Percentiles rank a stretch among this genome's conserved stretches.
These are phyloP conservation scores for Leptodactylus fallax DNA, from an alignment of 2,797 vertebrate species.

Conservation along the genomic window DNA sequence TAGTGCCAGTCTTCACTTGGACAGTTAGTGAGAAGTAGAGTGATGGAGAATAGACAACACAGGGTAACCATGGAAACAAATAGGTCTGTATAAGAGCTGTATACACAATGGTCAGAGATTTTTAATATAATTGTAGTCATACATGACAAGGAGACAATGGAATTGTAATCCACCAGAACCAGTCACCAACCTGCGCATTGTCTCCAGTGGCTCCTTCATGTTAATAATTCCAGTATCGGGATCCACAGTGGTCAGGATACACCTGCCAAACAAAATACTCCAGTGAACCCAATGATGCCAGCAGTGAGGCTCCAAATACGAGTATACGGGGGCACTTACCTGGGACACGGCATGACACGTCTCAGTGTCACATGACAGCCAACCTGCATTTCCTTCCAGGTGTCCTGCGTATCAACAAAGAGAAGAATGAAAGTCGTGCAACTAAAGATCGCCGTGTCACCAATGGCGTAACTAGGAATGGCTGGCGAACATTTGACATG, in stretches of 20 bases:
- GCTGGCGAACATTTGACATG: no score
- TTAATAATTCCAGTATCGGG: slow-evolving; percentile 85
- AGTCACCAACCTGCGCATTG: slow-evolving; percentile 82
- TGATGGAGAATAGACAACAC: no score
- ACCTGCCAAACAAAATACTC: slow-evolving; percentile 75
- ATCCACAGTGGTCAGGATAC: slow-evolving; percentile 90
- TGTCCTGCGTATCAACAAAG: slow-evolving; percentile 77
- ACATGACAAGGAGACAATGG: no score
- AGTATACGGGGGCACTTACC: slow-evolving; percentile 73
- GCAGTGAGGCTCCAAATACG: not conserved
- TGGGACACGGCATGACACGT: slow-evolving; percentile 85
- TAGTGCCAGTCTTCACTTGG: no score
- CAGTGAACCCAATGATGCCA: not conserved
- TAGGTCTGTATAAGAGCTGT: not conserved
- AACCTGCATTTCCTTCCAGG: slow-evolving; percentile 88
- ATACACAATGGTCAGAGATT: not conserved
- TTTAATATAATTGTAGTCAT: no score
- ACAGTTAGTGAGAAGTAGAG: no score
- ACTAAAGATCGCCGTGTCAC: no score
- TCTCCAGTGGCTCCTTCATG: slow-evolving; percentile 90
- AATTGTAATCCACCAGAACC: no score
- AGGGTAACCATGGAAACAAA: not conserved
- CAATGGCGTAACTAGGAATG: no score
- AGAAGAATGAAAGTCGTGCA: no score
- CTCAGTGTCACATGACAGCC: slow-evolving; percentile 81